Evolutionary conservation across 2,797 vertebrate species (phyloP).

Genomic region (Sphenopsis melanotis): DNA sequence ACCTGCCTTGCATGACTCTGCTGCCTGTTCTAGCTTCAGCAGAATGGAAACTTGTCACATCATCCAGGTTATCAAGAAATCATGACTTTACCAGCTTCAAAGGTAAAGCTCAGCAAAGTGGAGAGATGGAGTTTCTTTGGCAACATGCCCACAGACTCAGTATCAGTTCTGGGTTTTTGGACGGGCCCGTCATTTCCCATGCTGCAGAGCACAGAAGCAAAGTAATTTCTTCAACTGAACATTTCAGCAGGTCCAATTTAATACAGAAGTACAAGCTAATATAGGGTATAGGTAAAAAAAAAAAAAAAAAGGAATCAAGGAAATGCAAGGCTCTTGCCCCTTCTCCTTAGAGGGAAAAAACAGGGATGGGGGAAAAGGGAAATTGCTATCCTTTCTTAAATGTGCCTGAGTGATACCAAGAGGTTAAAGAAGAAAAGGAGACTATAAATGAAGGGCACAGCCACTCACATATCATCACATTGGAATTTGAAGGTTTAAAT

Average conservation of each 20-base stretch:
- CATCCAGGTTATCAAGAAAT: background rate
- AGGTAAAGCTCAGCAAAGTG: background rate
- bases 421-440: background rate
- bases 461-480: background rate
- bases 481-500: background rate
- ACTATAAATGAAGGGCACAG: background rate
- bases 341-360: background rate
- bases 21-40: background rate
- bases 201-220: background rate
- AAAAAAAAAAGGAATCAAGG: background rate
- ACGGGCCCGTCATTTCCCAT: background rate
- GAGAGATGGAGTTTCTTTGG: background rate
- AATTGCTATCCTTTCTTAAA: background rate
- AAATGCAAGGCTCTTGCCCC: background rate
- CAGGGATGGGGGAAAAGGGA: background rate
- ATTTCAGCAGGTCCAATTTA: background rate
- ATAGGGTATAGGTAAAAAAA: background rate
- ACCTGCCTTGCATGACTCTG: fast-evolving
- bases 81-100: background rate
- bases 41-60: background rate
- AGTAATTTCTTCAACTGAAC: background rate
- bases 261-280: background rate
- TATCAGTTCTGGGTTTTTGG: background rate
- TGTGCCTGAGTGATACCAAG: background rate
- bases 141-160: background rate